These are phyloP conservation scores for Zosterops japonicus DNA, from an alignment of 2,113 vertebrate genomes.

Conservation along the genomic window DNA sequence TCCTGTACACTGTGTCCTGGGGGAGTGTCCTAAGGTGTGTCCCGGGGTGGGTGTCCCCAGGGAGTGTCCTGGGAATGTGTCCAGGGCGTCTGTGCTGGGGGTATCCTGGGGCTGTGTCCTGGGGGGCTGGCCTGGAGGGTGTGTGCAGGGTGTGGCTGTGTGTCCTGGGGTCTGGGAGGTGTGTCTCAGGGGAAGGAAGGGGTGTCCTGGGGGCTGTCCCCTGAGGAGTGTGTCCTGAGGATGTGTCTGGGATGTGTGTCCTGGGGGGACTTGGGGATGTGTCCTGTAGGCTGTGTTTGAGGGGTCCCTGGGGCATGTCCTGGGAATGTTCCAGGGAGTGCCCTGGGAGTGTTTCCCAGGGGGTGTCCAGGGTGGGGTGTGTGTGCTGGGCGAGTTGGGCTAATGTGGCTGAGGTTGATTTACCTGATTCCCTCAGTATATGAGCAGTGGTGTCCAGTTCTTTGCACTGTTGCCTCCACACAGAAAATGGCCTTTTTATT, in stretches of 20 bases:
- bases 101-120: no score
- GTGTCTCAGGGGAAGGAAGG: background rate
- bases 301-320: no score
- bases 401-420: background rate
- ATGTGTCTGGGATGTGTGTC: background rate
- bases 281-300: background rate
- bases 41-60: background rate
- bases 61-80: background rate
- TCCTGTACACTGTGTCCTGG: background rate
- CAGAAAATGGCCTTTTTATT: background rate
- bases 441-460: background rate
- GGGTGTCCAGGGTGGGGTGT: background rate
- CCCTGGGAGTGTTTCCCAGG: background rate
- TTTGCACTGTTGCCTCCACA: background rate
- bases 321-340: accelerated
- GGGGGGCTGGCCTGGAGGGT: background rate
- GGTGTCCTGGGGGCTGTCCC: background rate
- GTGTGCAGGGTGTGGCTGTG: background rate
- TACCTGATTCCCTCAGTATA: background rate
- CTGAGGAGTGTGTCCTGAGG: background rate
- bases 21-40: background rate
- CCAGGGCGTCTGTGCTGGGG: background rate
- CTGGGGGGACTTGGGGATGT: background rate
- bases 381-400: background rate
- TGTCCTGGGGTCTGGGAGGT: background rate